Percentiles rank a stretch among this genome's conserved stretches.
phyloP scores from a whole-genome alignment of 2,113 vertebrate genomes.

The Cisticola juncidis region DNA sequence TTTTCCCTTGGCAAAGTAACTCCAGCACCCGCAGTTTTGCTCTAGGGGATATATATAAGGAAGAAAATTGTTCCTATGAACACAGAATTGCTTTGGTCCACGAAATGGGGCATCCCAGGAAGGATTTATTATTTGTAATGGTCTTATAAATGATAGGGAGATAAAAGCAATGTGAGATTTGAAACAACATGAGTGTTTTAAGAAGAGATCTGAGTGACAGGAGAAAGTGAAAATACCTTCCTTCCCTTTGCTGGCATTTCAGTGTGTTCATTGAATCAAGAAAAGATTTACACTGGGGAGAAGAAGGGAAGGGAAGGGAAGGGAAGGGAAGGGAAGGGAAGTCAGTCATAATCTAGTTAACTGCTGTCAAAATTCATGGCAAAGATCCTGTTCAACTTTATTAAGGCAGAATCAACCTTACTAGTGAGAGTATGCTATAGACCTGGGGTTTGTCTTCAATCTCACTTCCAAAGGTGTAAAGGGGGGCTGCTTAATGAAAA shows the following conservation, averaged over 20 bases:
- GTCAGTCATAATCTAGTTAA: not conserved
- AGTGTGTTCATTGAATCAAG: not conserved
- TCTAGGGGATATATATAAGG: not conserved
- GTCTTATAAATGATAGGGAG: not conserved
- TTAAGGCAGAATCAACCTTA: not conserved
- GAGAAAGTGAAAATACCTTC: not conserved
- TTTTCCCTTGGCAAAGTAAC: conserved; percentile 2
- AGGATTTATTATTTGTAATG: conserved; percentile 56
- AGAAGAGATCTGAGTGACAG: not conserved
- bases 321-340: too few relatives aligned
- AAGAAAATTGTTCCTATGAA: conserved; percentile 39
- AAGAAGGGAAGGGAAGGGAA: too few relatives aligned
- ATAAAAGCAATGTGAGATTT: conserved; percentile 24
- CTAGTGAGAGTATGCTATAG: not conserved
- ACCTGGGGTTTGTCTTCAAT: not conserved
- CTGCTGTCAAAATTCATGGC: not conserved
- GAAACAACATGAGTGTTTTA: conserved; percentile 20
- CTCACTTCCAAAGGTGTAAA: not conserved
- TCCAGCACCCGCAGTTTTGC: conserved; percentile 21
- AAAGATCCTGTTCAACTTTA: not conserved
- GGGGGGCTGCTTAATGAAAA: not conserved
- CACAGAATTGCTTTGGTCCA: conserved; percentile 25
- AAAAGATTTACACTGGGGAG: accelerated
- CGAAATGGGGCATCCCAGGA: conserved; percentile 30
- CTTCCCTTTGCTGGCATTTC: not conserved